Evolutionary conservation across 2,888 invertebrate species (phyloP).

Genomic region (Philopedon plagiatum): DNA sequence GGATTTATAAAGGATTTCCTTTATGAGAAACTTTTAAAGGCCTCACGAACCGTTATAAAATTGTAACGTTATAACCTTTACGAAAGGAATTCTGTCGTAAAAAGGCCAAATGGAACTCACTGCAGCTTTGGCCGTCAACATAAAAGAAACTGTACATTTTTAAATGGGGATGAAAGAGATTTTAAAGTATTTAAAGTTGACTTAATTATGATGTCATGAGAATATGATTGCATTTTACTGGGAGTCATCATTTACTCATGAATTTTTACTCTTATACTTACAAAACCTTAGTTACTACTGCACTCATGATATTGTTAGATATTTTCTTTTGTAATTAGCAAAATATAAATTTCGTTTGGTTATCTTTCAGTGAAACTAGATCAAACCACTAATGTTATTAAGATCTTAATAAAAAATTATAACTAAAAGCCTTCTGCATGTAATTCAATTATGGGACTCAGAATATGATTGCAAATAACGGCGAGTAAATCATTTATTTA

Average conservation of each 20-base stretch:
- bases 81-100: conserved; percentile 54
- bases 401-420: no score
- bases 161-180: conserved; percentile 5
- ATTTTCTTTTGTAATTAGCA: no score
- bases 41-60: conserved; percentile 58
- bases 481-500: no score
- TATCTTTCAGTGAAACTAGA: no score
- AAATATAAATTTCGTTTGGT: no score
- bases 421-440: no score
- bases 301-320: no score
- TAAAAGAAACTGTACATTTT: conserved; percentile 28
- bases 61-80: conserved; percentile 59
- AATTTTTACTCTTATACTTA: no score
- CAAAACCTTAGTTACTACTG: no score
- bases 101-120: conserved; percentile 39
- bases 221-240: not conserved
- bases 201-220: not conserved
- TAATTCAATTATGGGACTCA: no score
- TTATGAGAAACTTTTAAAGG: conserved; percentile 59
- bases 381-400: no score
- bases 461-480: no score
- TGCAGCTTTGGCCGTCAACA: conserved; percentile 47
- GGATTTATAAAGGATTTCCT: conserved; percentile 60
- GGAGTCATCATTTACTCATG: not conserved
- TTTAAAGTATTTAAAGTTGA: not conserved